These are phyloP conservation scores for Melipona bicolor DNA, from an alignment of 2,888 invertebrate genomes.

Conservation along the genomic window DNA sequence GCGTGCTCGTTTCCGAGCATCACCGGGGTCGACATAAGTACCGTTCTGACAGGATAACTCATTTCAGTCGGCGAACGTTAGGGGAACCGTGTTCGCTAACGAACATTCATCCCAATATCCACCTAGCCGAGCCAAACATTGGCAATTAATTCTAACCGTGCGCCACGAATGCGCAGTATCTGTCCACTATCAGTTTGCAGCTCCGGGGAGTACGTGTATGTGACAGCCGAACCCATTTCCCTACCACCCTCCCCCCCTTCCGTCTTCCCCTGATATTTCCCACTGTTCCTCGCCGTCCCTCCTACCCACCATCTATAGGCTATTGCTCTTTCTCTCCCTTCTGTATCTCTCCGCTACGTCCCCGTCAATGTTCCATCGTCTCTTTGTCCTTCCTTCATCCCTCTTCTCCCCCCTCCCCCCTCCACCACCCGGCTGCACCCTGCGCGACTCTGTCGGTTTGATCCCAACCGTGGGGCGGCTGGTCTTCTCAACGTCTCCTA, in stretches of 20 bases:
- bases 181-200: conserved; percentile 77
- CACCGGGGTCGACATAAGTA: conserved; percentile 67
- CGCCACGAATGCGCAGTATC: conserved; percentile 75
- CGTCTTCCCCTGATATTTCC: conserved; percentile 25
- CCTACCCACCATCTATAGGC: not conserved
- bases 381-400: conserved; percentile 21
- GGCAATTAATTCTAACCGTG: conserved; percentile 79
- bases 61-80: conserved; percentile 59
- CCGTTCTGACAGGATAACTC: conserved; percentile 67
- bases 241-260: conserved; percentile 37
- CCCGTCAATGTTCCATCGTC: not conserved
- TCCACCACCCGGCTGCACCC: not conserved
- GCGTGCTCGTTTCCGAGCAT: conserved; percentile 65
- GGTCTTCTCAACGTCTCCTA: conserved; percentile 9
- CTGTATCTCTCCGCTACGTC: not conserved
- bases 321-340: not conserved
- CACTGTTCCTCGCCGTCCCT: conserved; percentile 13
- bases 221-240: conserved; percentile 77
- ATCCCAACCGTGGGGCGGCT: conserved; percentile 1
- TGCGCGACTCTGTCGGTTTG: conserved; percentile 16
- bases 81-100: conserved; percentile 69
- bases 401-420: not conserved
- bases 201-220: conserved; percentile 77
- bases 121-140: conserved; percentile 76
- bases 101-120: conserved; percentile 77